Evolutionary conservation across 2,797 vertebrate genomes (phyloP), one percentile per base, ranked within the genome.

Genomic region (Simalia tracyae): DNA sequence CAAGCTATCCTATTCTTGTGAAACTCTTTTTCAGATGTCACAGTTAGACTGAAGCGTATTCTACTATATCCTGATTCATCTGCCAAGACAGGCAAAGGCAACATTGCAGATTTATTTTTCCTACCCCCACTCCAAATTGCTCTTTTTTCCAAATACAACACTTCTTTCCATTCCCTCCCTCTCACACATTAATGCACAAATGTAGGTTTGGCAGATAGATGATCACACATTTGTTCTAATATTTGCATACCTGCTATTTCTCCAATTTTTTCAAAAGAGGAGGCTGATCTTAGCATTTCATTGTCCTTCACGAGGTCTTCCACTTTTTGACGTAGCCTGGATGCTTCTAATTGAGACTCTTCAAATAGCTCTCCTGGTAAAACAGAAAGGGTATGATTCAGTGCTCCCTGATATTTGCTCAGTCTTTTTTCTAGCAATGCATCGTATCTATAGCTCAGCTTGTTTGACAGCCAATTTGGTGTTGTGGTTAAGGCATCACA

Each of bases 261-360:
- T 2, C 97, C 94, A 93, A 98, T 97, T 42, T 94, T 95, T 68
- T 96, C 95, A 10, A 97, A 95, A 89, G 97, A 94, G 94, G 95
- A 26, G 94, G 97, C 57, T 95, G 96, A 94, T 59, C 98, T 98
- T 60, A 98, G 97, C 61, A 97, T 98, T 96, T 99, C 98, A 17
- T 98, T 98, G 97, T 99, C 99, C 94, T 98, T 98, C 92, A 99
- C 99, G 0, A 99, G 98, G 90, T 99, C 98, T 95, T 99, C 99
- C 0, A 99, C 99, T 90, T 99, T 98, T 97, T 99, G 99, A 9
- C 99, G 98, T 89, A 99, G 98, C 92, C 98, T 98, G 0, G 98
- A 98, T 0, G 99, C 99, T 96, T 99, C 99, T 1, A 98, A 97
- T 88, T 99, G 99, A 54, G 99, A 99, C 95, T 99, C 99, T 94